Evolutionary conservation across 2,888 invertebrate genomes (phyloP).

Genomic region (Cosmia pyralina): DNA sequence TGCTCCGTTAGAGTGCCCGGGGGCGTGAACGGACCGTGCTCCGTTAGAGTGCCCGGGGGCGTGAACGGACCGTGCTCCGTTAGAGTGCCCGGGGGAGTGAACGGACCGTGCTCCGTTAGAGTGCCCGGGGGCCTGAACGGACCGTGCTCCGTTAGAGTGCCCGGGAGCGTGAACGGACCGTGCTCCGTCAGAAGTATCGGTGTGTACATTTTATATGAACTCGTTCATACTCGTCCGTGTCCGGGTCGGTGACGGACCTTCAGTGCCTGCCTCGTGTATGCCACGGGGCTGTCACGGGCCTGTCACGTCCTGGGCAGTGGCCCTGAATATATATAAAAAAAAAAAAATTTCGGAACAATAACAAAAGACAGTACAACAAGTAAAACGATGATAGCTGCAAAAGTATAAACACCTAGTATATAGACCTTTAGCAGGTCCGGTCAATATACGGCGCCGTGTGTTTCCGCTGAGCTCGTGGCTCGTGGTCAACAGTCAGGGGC

Average conservation of each 20-base stretch:
- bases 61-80: neutral
- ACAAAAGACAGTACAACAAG: too few species aligned
- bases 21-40: neutral
- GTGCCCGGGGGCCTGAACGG: neutral
- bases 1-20: too few species aligned
- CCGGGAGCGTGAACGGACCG: neutral
- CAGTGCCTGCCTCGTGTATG: neutral
- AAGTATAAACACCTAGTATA: too few species aligned
- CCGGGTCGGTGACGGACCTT: neutral
- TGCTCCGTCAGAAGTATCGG: neutral
- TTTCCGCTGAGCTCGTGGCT: neutral
- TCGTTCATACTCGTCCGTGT: neutral
- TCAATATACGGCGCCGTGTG: neutral
- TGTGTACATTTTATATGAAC: neutral
- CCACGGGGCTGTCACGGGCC: neutral
- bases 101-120: too few species aligned
- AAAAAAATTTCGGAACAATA: too few species aligned
- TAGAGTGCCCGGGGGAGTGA: too few species aligned
- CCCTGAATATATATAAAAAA: too few species aligned
- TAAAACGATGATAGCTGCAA: too few species aligned
- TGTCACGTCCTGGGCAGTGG: neutral
- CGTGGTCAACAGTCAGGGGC: neutral
- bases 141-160: too few species aligned
- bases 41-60: too few species aligned
- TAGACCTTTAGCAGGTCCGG: too few species aligned